Base-by-base conservation (phyloP, 1,140 invertebrate genomes). In the Caerostris darwini region DNA sequence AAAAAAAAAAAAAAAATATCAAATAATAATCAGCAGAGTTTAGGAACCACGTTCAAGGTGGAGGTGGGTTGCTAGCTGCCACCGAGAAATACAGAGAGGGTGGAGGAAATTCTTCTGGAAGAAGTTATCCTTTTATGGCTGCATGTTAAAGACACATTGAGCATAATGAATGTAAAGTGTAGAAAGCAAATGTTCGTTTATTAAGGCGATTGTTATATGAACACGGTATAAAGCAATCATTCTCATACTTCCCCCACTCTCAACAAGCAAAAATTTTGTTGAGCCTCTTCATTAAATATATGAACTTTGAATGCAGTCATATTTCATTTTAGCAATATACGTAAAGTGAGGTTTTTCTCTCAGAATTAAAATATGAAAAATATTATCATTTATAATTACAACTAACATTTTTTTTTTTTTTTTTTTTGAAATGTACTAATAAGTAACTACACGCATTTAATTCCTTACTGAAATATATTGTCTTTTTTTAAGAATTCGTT, bases 1-100 rank as follows among this genome's bases (percentile, higher is more conserved):
- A 17, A 85, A 85, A 85, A 34, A 50, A 77, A 77, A 77, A 19
- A 77, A 85, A 83, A 85, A 57, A n/a, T n/a, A 85, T 19, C 54
- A 57, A 57, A 85, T 85, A 85, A 85, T 57, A 83, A 57, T 83
- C 81, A 56, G 81, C 53, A 10, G n/a, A 83, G 53, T 85, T 85
- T 34, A 85, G 82, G 5, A 85, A 57, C 54, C 53, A 64, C 7
- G 50, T 77, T 77, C 56, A 57, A 85, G 56, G 82, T 85, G 82
- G 82, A 85, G 54, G 82, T 85, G n/a, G 54, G 82, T 85, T 57
- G 56, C 7, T 56, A 14, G 5, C 54, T 85, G 56, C 82, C 82
- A 85, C 82, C 19, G 82, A 34, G 53, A 85, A 85, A 57, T 56
- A 54, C 54, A 19, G n/a, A 56, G 53, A 56, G 82, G 53, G 17